Conservation (phyloP, 2,888 invertebrate genomes). For the Neoitamus cyanurus region DNA sequence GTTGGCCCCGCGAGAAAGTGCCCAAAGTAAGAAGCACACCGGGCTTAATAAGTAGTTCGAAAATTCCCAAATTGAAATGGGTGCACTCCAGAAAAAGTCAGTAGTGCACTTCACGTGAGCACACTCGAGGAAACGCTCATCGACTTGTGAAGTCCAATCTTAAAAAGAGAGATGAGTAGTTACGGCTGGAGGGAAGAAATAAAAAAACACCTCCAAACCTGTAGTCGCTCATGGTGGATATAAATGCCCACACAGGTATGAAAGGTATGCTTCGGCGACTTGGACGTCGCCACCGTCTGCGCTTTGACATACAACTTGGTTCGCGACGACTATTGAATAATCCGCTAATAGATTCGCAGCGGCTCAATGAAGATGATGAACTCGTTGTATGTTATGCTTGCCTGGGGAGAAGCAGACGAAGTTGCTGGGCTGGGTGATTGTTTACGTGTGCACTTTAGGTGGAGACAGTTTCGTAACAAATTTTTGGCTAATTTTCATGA, state of each 20-base stretch:
- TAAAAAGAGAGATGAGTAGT: background rate
- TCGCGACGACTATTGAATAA: background rate
- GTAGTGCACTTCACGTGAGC: background rate
- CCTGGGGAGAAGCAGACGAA: background rate
- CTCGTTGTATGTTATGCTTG: background rate
- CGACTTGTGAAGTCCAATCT: background rate
- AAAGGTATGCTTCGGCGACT: background rate
- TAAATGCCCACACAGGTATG: background rate
- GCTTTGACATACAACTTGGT: background rate
- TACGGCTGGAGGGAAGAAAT: background rate
- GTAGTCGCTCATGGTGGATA: background rate
- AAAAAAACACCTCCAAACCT: background rate
- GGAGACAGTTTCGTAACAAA: constrained; percentile 28
- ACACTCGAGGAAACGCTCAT: background rate
- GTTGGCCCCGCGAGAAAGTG: background rate
- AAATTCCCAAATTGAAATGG: background rate
- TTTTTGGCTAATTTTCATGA: constrained; percentile 17
- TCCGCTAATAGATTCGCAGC: constrained; percentile 6
- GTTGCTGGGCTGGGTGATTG: background rate
- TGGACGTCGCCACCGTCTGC: background rate
- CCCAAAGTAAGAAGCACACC: background rate
- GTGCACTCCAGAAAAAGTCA: background rate
- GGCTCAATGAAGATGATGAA: constrained; percentile 26
- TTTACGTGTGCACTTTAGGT: constrained; percentile 12
- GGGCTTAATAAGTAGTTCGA: background rate